A percentile compares a stretch with the other conserved stretches of the same genome.
Conservation (phyloP, 2,888 invertebrate genomes). For the Eristalinus sepulchralis region DNA sequence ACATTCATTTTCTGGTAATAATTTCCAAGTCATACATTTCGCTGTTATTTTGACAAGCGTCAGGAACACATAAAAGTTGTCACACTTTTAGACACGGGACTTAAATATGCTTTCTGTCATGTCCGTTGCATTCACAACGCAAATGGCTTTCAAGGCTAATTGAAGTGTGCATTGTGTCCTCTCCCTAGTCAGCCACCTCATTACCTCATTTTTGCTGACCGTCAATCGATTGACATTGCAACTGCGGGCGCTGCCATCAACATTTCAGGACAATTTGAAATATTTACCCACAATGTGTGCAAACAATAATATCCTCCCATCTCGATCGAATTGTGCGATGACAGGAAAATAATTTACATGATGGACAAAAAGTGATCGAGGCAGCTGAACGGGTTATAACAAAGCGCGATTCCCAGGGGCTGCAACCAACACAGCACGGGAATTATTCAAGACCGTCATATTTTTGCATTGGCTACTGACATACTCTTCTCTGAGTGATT, state of each 20-base stretch:
- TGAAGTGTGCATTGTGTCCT: not conserved
- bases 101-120: not conserved
- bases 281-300: not conserved
- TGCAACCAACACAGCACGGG: not conserved
- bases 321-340: not conserved
- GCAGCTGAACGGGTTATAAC: too few relatives aligned
- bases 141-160: not conserved
- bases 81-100: not conserved
- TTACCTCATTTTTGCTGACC: not conserved
- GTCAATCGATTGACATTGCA: not conserved
- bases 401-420: not conserved
- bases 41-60: not conserved
- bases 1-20: too few relatives aligned
- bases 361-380: not conserved
- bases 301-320: not conserved
- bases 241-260: not conserved
- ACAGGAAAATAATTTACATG: too few relatives aligned
- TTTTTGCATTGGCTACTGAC: not conserved
- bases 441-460: not conserved
- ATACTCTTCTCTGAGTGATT: not conserved
- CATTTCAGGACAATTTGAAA: conserved; percentile 13
- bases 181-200: not conserved
- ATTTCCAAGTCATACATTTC: too few relatives aligned
- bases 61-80: not conserved
- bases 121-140: not conserved